Evolutionary conservation across 2,888 invertebrate genomes (phyloP).

Genomic region (Hartigia nigra): DNA sequence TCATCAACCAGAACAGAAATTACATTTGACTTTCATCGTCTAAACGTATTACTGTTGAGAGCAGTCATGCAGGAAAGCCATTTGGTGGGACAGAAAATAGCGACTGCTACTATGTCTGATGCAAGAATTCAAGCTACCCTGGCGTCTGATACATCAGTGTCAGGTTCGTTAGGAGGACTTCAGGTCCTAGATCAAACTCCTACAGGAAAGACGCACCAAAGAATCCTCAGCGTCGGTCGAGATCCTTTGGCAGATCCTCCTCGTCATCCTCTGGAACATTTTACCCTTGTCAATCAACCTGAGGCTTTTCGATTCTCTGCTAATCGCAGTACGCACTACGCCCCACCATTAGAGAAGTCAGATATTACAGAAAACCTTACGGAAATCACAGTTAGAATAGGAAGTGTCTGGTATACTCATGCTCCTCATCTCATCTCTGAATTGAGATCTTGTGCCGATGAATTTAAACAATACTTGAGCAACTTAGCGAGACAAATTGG

Average conservation of each 20-base stretch:
- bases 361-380: constrained; percentile 41
- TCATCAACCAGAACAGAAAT: constrained; percentile 77
- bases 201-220: constrained; percentile 84
- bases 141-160: constrained; percentile 72
- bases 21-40: constrained; percentile 91
- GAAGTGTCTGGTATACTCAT: constrained; percentile 88
- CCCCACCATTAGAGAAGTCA: constrained; percentile 6
- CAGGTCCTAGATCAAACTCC: constrained; percentile 90
- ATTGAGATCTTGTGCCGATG: constrained; percentile 87
- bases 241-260: constrained; percentile 74
- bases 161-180: constrained; percentile 91
- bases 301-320: constrained; percentile 71
- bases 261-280: constrained; percentile 52
- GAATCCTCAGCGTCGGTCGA: constrained; percentile 86
- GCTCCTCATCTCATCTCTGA: constrained; percentile 88
- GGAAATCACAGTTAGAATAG: constrained; percentile 61
- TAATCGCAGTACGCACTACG: constrained; percentile 51
- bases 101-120: constrained; percentile 92
- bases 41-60: constrained; percentile 87
- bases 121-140: constrained; percentile 89
- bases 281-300: constrained; percentile 55
- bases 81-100: constrained; percentile 86
- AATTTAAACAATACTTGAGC: constrained; percentile 89
- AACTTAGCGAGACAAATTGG: constrained; percentile 87
- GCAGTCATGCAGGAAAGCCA: constrained; percentile 80